phyloP scores from a whole-genome alignment of 2,113 vertebrate genomes.

The Willisornis vidua region DNA sequence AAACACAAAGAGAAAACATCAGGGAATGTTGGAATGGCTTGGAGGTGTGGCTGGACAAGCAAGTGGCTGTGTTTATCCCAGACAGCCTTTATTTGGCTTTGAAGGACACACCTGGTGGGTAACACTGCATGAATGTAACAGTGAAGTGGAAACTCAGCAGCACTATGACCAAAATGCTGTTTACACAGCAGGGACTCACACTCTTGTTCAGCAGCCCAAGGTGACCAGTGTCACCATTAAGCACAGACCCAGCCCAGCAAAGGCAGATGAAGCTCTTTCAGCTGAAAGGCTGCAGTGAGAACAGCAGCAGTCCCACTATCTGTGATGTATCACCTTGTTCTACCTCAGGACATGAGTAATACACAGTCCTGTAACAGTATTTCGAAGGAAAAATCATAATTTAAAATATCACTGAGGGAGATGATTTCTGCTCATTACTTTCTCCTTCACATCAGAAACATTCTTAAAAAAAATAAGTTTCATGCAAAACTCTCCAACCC shows the following conservation, averaged over 20 bases:
- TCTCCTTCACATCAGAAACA: neutral
- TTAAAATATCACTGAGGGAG: neutral
- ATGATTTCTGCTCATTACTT: neutral
- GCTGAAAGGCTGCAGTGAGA: neutral
- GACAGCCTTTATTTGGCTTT: neutral
- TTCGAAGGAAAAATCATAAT: neutral
- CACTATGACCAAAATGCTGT: rapidly evolving
- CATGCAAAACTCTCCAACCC: neutral
- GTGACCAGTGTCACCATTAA: neutral
- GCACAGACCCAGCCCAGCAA: neutral
- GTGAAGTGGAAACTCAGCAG: neutral
- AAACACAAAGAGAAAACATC: conserved; percentile 3
- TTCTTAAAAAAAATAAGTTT: neutral
- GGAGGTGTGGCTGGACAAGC: neutral
- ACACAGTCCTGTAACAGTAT: no score
- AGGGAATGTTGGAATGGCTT: neutral
- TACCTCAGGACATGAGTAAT: neutral
- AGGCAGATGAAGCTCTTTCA: neutral
- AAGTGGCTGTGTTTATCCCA: neutral
- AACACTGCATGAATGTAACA: rapidly evolving
- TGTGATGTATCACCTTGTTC: neutral
- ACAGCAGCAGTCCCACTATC: neutral
- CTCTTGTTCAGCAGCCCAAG: neutral
- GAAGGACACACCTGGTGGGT: neutral
- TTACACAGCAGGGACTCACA: neutral